A percentile compares a stretch with the other conserved stretches of the same genome.
Evolutionary conservation across 1,140 invertebrate species (phyloP).

Genomic region (Meloidogyne floridensis): DNA sequence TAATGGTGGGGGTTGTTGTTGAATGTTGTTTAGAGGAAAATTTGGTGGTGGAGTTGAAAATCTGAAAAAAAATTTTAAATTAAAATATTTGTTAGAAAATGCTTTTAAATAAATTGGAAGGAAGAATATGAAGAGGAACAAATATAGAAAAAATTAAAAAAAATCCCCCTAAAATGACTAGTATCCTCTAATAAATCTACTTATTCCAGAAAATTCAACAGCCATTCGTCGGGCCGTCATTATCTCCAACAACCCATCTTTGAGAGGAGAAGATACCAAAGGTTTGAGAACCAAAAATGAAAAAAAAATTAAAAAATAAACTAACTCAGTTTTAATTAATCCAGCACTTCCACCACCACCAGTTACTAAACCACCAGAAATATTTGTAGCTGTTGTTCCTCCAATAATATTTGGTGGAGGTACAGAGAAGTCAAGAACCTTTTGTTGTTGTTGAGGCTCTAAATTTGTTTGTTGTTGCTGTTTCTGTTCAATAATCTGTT

Average conservation of each 20-base stretch:
- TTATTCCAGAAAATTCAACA: no score
- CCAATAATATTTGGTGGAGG: slow-evolving; percentile 8
- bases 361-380: background rate
- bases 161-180: no score
- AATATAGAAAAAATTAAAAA: no score
- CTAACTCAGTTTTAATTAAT: background rate
- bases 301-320: no score
- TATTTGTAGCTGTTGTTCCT: background rate
- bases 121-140: no score
- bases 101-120: no score
- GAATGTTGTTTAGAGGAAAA: background rate
- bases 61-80: background rate
- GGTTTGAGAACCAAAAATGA: no score
- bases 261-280: no score
- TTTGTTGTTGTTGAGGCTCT: background rate
- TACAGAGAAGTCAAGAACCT: slow-evolving; percentile 13
- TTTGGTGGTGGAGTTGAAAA: background rate
- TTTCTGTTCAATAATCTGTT: slow-evolving; percentile 4
- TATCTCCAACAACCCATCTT: no score
- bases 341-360: background rate
- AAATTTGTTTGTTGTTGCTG: background rate
- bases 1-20: background rate
- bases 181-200: no score
- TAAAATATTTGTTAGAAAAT: background rate
- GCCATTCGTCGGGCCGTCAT: no score